phyloP scores from a whole-genome alignment of 1,140 invertebrate genomes.

The Pararge aegeria region DNA sequence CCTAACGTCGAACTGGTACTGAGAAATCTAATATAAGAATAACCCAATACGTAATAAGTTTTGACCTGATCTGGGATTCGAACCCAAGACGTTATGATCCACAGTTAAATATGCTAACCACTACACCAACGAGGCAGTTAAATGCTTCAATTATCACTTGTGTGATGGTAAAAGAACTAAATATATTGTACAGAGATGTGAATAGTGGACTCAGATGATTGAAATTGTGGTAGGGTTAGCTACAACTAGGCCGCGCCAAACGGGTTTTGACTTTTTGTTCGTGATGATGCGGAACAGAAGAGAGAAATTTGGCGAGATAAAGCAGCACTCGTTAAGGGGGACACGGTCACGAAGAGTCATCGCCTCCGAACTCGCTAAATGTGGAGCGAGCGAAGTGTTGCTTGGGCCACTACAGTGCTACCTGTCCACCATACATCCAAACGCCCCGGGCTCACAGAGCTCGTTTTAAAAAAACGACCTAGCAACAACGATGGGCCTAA shows the following conservation, averaged over 20 bases:
- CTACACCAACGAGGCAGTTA: too few species aligned
- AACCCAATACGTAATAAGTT: too few species aligned
- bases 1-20: too few species aligned
- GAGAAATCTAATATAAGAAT: too few species aligned
- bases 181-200: background rate
- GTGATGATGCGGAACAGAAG: slow-evolving; percentile 70
- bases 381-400: slow-evolving; percentile 66
- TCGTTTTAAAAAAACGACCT: slow-evolving; percentile 31
- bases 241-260: slow-evolving; percentile 63
- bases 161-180: background rate
- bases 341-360: slow-evolving; percentile 75
- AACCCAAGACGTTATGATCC: too few species aligned
- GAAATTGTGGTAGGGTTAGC: slow-evolving; percentile 30
- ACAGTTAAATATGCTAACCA: too few species aligned
- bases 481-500: background rate
- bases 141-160: background rate
- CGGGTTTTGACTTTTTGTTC: slow-evolving; percentile 70
- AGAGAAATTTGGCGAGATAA: slow-evolving; percentile 75
- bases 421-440: slow-evolving; percentile 43
- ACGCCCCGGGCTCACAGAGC: slow-evolving; percentile 45
- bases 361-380: slow-evolving; percentile 67
- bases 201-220: slow-evolving; percentile 1
- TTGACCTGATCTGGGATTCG: too few species aligned
- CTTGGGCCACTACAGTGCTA: slow-evolving; percentile 46
- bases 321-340: slow-evolving; percentile 65